A percentile compares a stretch with the other conserved stretches of the same genome.
Evolutionary conservation across 2,113 vertebrate genomes (phyloP).

Genomic region (Cebus imitator): DNA sequence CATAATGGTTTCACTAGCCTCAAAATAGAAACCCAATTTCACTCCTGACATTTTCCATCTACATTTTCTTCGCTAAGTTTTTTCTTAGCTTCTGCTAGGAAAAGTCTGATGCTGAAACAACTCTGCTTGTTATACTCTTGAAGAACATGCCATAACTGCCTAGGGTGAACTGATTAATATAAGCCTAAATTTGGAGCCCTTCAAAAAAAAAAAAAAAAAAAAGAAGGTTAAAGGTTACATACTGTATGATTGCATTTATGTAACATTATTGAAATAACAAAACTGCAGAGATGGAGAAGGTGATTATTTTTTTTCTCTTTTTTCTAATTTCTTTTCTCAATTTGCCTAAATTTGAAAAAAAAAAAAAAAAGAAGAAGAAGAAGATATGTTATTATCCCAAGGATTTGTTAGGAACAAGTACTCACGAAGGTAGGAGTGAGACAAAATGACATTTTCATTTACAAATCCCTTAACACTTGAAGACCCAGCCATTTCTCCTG

Average conservation of each 20-base stretch:
- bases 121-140: background rate
- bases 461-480: background rate
- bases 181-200: background rate
- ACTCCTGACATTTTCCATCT: constrained; percentile 33
- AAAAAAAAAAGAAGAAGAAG: no score
- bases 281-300: no score
- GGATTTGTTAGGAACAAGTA: background rate
- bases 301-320: no score
- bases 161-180: background rate
- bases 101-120: constrained; percentile 21
- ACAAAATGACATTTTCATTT: background rate
- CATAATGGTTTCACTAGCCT: background rate
- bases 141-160: background rate
- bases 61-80: background rate
- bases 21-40: constrained; percentile 43
- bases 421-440: background rate
- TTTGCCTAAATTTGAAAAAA: background rate
- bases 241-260: no score
- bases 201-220: background rate
- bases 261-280: no score
- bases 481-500: background rate
- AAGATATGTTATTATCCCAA: background rate
- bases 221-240: no score
- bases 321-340: no score
- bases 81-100: constrained; percentile 33